Percentiles rank a stretch among this genome's conserved stretches.
Conservation (phyloP, 2,888 invertebrate genomes). For the Thalpophila matura region DNA sequence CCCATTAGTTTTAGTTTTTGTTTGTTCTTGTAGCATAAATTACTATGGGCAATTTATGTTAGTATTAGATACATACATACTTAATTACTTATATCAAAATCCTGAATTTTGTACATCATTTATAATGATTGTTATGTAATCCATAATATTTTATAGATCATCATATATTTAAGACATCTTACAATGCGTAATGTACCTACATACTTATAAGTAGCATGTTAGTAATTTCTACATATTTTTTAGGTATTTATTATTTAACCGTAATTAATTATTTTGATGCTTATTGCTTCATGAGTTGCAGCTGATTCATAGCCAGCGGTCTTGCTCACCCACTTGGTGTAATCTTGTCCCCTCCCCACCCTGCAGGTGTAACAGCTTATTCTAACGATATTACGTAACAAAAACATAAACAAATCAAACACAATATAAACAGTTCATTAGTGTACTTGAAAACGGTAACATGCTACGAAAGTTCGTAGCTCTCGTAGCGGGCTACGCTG, state of each 20-base stretch:
- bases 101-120: neutral
- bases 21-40: conserved; percentile 6
- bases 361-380: neutral
- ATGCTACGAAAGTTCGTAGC: conserved; percentile 37
- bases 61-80: neutral
- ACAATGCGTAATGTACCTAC: no score
- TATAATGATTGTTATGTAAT: no score
- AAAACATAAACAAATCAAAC: neutral
- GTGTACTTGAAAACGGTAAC: neutral
- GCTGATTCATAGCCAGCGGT: neutral
- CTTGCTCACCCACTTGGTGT: neutral
- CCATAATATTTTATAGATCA: no score
- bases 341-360: no score
- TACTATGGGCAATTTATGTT: conserved; percentile 3
- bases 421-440: conserved; percentile 14
- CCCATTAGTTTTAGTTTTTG: conserved; percentile 55
- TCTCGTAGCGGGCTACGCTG: conserved; percentile 45
- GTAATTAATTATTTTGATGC: no score
- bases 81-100: neutral
- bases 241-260: no score
- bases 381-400: neutral
- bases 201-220: no score
- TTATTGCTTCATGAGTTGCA: no score
- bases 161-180: no score
- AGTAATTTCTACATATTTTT: no score